These are phyloP conservation scores for Epinephelus awoara DNA, from an alignment of 2,797 vertebrate genomes.

Conservation along the genomic window DNA sequence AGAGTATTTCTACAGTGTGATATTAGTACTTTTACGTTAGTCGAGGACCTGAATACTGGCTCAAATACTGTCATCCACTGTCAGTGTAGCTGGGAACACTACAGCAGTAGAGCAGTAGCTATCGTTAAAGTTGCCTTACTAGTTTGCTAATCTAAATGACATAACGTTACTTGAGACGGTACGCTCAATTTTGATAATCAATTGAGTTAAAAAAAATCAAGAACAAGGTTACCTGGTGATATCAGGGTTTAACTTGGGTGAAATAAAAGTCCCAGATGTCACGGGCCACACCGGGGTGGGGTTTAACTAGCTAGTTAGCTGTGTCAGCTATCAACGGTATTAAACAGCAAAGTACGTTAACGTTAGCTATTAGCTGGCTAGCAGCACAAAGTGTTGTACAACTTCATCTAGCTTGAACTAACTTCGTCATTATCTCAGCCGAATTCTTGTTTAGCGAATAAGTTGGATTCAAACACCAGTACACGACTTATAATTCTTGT, in stretches of 20 bases:
- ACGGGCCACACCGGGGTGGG: conserved; percentile 65
- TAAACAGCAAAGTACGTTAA: not conserved
- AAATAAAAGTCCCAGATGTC: conserved; percentile 16
- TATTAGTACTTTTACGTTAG: not conserved
- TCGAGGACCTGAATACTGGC: not conserved
- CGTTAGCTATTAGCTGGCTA: not conserved
- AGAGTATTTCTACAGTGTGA: not conserved
- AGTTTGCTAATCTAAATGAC: not conserved
- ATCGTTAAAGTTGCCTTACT: not conserved
- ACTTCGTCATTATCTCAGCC: rapidly evolving
- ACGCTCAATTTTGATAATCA: rapidly evolving
- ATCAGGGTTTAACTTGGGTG: rapidly evolving
- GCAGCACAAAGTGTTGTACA: not conserved
- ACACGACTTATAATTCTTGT: not conserved
- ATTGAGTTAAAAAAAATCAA: rapidly evolving
- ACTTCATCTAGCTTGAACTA: rapidly evolving
- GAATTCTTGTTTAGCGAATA: not conserved
- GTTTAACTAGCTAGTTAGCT: conserved; percentile 63
- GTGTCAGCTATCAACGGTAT: conserved; percentile 11
- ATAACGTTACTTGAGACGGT: rapidly evolving
- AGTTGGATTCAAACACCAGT: rapidly evolving
- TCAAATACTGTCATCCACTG: too few species aligned
- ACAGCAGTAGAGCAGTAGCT: not conserved
- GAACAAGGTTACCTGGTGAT: rapidly evolving
- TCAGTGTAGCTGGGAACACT: not conserved